Evolutionary conservation across 2,888 invertebrate species (phyloP).

Genomic region (Oxytorus armatus): DNA sequence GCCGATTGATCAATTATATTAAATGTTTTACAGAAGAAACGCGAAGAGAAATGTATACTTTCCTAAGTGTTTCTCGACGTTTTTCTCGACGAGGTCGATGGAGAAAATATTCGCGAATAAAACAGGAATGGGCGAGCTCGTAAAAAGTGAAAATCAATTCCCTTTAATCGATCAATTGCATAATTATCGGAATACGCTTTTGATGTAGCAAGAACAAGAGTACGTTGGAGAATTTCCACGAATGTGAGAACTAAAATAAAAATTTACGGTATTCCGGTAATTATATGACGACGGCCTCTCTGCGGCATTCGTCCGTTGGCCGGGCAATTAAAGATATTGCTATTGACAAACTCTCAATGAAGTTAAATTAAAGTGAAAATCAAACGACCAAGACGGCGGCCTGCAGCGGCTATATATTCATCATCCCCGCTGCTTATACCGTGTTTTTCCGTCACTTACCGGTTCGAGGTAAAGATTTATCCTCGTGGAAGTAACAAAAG

Average conservation of each 20-base stretch:
- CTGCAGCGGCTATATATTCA: conserved; percentile 10
- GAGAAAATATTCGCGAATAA: conserved; percentile 25
- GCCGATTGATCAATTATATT: conserved; percentile 79
- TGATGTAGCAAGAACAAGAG: conserved; percentile 8
- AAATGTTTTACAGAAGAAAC: conserved; percentile 73
- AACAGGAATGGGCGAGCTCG: conserved; percentile 1
- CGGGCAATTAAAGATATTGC: conserved; percentile 80
- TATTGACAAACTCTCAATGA: conserved; percentile 80
- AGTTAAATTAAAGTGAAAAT: conserved; percentile 81
- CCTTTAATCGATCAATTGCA: conserved; percentile 15
- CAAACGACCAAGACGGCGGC: conserved; percentile 69
- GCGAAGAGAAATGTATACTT: conserved; percentile 10
- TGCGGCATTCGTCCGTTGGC: conserved; percentile 71
- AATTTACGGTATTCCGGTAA: conserved; percentile 57
- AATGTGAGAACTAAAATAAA: conserved; percentile 30
- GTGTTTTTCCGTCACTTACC: conserved; percentile 24
- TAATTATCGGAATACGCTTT: conserved; percentile 2
- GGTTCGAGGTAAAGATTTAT: conserved; percentile 60
- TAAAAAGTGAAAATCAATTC: conserved; percentile 5
- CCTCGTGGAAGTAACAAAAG: conserved; percentile 63
- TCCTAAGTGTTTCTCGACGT: background rate
- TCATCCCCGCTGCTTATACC: background rate
- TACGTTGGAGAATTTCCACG: conserved; percentile 43
- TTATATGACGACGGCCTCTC: conserved; percentile 71
- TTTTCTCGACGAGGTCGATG: conserved; percentile 5